Evolutionary conservation across 2,113 vertebrate genomes (phyloP).

Genomic region (Hyperopisus bebe): DNA sequence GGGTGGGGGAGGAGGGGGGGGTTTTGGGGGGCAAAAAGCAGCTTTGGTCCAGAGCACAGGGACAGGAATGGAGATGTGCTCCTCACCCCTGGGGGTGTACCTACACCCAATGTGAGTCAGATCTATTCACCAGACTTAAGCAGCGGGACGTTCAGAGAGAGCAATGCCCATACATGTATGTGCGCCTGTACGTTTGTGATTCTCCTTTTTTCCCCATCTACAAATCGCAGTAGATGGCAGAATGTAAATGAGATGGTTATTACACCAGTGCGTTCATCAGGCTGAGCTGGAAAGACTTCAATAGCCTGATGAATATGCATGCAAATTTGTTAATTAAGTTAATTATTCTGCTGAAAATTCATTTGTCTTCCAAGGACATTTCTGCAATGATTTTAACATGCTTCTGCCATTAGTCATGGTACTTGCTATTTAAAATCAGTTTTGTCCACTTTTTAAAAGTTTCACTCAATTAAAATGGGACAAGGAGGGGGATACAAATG

Average conservation of each 20-base stretch:
- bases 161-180: conserved; percentile 29
- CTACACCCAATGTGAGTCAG: conserved; percentile 46
- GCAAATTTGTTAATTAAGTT: conserved; percentile 99
- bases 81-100: not conserved
- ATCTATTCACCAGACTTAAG: conserved; percentile 51
- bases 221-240: conserved; percentile 98
- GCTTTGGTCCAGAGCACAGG: no score
- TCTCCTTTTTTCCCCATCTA: conserved; percentile 25
- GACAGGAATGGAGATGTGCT: no score
- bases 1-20: no score
- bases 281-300: conserved; percentile 99
- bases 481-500: conserved; percentile 29
- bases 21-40: no score
- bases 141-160: conserved; percentile 39
- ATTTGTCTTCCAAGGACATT: conserved; percentile 99
- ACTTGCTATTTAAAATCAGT: conserved; percentile 88
- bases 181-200: conserved; percentile 40
- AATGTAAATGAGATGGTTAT: conserved; percentile 99
- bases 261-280: conserved; percentile 99
- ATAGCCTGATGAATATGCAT: conserved; percentile 99
- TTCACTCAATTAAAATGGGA: conserved; percentile 42
- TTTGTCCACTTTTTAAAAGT: conserved; percentile 88
- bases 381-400: conserved; percentile 99
- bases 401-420: conserved; percentile 99
- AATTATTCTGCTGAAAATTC: conserved; percentile 99